Conservation (phyloP, 2,888 invertebrate species). For the Amblyjoppa proteus region DNA sequence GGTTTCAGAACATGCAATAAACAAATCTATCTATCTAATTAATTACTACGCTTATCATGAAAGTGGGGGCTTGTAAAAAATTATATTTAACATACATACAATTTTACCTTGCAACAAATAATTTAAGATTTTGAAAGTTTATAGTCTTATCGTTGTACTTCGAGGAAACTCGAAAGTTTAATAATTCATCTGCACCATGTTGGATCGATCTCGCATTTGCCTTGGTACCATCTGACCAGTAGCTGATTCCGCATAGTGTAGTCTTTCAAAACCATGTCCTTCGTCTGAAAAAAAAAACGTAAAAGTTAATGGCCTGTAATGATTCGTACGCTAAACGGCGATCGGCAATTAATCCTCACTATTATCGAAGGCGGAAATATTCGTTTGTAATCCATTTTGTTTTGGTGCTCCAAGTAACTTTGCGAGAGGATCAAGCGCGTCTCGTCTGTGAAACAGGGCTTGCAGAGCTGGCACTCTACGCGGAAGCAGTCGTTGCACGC, state of each 20-base stretch:
- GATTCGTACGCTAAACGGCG: slow-evolving; percentile 61
- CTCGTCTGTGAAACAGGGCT: slow-evolving; percentile 89
- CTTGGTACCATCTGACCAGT: slow-evolving; percentile 94
- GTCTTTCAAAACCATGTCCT: slow-evolving; percentile 85
- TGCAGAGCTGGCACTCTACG: slow-evolving; percentile 91
- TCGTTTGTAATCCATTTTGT: slow-evolving; percentile 92
- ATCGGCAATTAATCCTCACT: slow-evolving; percentile 80
- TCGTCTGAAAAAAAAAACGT: slow-evolving; percentile 76
- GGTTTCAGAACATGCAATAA: too few relatives aligned
- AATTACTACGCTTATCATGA: neutral
- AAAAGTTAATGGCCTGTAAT: neutral
- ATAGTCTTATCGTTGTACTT: slow-evolving; percentile 43
- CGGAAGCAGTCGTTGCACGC: slow-evolving; percentile 88
- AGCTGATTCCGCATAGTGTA: slow-evolving; percentile 90
- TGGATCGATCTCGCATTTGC: slow-evolving; percentile 93
- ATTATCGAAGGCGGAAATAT: slow-evolving; percentile 91
- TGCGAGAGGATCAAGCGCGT: slow-evolving; percentile 87
- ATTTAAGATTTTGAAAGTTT: slow-evolving; percentile 18
- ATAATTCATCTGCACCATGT: slow-evolving; percentile 89
- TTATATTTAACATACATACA: slow-evolving; percentile 28
- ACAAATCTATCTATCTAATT: slow-evolving; percentile 5
- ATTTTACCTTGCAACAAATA: slow-evolving; percentile 61
- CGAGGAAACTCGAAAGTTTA: neutral
- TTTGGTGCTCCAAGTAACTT: slow-evolving; percentile 93
- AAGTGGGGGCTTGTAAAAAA: slow-evolving; percentile 1